Evolutionary conservation across 2,113 vertebrate species (phyloP).

Genomic region (Xiphophorus maculatus): DNA sequence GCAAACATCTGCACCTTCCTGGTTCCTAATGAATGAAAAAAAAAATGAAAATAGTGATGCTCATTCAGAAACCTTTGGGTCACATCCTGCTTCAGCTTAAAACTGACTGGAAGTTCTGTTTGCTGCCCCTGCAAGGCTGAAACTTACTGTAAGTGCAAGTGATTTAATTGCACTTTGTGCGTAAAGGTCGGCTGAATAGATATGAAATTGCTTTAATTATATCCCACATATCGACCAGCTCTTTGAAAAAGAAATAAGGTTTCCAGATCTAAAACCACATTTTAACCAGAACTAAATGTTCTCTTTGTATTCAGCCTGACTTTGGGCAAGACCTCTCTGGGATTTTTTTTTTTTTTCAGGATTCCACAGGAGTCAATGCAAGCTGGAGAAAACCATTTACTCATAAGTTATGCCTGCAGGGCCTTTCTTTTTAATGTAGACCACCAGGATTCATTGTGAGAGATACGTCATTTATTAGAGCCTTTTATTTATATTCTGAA

Average conservation of each 20-base stretch:
- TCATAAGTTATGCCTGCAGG: neutral
- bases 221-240: neutral
- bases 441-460: conserved; percentile 20
- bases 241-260: neutral
- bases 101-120: conserved; percentile 30
- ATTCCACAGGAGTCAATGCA: conserved; percentile 26
- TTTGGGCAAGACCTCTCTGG: conserved; percentile 7
- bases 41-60: conserved; percentile 4
- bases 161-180: conserved; percentile 16
- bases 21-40: conserved; percentile 23
- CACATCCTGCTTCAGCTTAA: conserved; percentile 42
- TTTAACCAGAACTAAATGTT: conserved; percentile 31
- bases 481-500: conserved; percentile 3
- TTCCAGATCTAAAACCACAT: neutral
- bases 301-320: conserved; percentile 33
- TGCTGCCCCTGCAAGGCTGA: conserved; percentile 14
- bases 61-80: conserved; percentile 22
- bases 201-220: conserved; percentile 8
- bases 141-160: neutral
- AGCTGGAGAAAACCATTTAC: conserved; percentile 17
- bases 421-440: conserved; percentile 9
- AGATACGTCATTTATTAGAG: conserved; percentile 20
- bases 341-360: conserved; percentile 27
- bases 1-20: neutral
- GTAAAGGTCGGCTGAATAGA: conserved; percentile 9